Evolutionary conservation across 2,888 invertebrate species (phyloP).

Genomic region (Drosophila helvetica): DNA sequence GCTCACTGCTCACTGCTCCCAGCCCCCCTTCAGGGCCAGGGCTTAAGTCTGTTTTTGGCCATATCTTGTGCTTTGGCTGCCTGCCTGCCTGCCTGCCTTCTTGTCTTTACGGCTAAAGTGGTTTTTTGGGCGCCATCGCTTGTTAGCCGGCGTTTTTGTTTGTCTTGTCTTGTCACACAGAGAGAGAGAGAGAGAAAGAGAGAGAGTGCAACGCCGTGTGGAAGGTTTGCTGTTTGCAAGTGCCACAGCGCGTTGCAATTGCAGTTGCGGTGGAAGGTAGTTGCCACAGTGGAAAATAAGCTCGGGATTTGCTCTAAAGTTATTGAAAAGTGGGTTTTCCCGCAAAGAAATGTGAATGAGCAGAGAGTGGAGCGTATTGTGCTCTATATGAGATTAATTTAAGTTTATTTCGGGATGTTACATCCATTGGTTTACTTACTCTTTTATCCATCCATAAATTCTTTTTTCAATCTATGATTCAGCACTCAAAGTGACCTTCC

Average conservation of each 20-base stretch:
- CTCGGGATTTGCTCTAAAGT: neutral
- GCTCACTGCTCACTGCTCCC: no score
- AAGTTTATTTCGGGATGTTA: neutral
- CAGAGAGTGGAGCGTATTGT: neutral
- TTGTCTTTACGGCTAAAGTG: conserved; percentile 60
- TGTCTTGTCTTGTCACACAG: conserved; percentile 51
- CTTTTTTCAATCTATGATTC: no score
- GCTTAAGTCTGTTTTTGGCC: conserved; percentile 50
- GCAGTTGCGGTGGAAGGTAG: conserved; percentile 4
- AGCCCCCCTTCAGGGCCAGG: conserved; percentile 31
- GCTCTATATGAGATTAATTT: neutral
- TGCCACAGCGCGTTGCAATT: conserved; percentile 8
- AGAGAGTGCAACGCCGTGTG: conserved; percentile 54
- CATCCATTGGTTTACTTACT: neutral
- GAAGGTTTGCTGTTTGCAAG: conserved; percentile 43
- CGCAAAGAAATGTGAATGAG: neutral
- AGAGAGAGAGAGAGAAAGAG: neutral
- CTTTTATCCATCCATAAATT: neutral
- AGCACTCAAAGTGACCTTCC: conserved; percentile 39
- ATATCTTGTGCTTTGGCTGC: conserved; percentile 55
- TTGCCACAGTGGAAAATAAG: neutral
- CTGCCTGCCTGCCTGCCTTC: conserved; percentile 36
- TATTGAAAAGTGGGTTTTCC: neutral
- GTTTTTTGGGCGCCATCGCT: conserved; percentile 68
- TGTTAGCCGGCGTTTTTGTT: conserved; percentile 71